phyloP scores from a whole-genome alignment of 2,113 vertebrate species.

The Coturnix japonica region DNA sequence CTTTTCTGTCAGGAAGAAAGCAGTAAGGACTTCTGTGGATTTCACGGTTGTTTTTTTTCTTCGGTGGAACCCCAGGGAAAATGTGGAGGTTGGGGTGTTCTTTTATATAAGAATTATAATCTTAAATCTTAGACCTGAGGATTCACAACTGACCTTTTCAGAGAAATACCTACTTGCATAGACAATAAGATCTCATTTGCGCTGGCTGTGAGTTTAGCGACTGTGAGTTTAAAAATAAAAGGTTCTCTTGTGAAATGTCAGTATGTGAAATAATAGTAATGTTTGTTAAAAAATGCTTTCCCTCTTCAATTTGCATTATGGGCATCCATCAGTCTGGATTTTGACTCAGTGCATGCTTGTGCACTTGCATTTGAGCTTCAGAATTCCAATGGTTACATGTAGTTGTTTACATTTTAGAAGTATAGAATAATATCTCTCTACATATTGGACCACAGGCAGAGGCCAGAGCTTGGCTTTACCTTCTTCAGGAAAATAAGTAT shows the following conservation, averaged over 20 bases:
- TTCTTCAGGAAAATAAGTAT: background rate
- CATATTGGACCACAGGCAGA: background rate
- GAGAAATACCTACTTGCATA: background rate
- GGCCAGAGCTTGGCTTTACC: background rate
- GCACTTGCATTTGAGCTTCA: background rate
- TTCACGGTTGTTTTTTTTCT: background rate
- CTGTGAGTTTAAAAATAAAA: conserved; percentile 23
- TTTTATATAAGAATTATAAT: background rate
- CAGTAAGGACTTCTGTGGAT: background rate
- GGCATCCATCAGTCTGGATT: background rate
- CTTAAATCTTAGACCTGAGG: conserved; percentile 1
- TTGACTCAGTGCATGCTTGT: background rate
- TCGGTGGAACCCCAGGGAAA: background rate
- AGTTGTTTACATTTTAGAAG: background rate
- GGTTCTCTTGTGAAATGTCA: background rate
- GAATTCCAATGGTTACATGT: background rate
- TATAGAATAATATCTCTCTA: background rate
- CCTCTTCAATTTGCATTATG: background rate
- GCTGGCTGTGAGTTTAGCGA: background rate
- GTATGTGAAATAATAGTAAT: background rate
- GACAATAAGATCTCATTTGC: background rate
- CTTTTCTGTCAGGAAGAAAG: background rate
- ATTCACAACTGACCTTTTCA: conserved; percentile 27
- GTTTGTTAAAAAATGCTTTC: background rate
- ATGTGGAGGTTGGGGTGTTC: background rate